A percentile compares a stretch with the other conserved stretches of the same genome.
Evolutionary conservation across 1,140 invertebrate species (phyloP).

Genomic region (Rhyacophila brunnea): DNA sequence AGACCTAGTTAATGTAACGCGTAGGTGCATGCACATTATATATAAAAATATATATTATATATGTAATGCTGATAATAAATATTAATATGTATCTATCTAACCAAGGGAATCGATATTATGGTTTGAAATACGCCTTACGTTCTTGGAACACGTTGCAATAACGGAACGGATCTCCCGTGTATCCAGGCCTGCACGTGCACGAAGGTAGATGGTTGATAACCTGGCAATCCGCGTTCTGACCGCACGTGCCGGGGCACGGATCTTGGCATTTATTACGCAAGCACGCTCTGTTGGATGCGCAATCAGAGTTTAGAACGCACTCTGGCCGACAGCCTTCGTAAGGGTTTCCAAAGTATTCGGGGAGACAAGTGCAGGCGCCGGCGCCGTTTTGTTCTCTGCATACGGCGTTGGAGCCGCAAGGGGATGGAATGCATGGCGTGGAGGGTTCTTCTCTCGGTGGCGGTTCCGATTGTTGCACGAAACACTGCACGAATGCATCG

Average conservation of each 20-base stretch:
- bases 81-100: too few species aligned
- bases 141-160: slow-evolving; percentile 57
- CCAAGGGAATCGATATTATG: too few species aligned
- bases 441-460: slow-evolving; percentile 42
- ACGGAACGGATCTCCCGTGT: slow-evolving; percentile 70
- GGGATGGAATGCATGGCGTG: slow-evolving; percentile 69
- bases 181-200: slow-evolving; percentile 69
- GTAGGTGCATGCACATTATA: too few species aligned
- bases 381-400: slow-evolving; percentile 62
- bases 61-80: too few species aligned
- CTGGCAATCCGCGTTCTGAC: slow-evolving; percentile 68
- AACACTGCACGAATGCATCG: slow-evolving; percentile 63
- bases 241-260: slow-evolving; percentile 73
- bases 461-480: slow-evolving; percentile 61
- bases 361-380: slow-evolving; percentile 70
- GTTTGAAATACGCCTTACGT: slow-evolving; percentile 55
- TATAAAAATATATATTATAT: too few species aligned
- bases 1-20: too few species aligned
- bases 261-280: slow-evolving; percentile 72
- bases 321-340: slow-evolving; percentile 72
- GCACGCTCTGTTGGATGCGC: slow-evolving; percentile 69
- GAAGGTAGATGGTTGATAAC: slow-evolving; percentile 74
- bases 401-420: slow-evolving; percentile 76
- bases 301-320: slow-evolving; percentile 76
- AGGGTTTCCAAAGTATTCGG: slow-evolving; percentile 67